Conservation (phyloP, 2,797 vertebrate genomes). For the Diplodus sargus region DNA sequence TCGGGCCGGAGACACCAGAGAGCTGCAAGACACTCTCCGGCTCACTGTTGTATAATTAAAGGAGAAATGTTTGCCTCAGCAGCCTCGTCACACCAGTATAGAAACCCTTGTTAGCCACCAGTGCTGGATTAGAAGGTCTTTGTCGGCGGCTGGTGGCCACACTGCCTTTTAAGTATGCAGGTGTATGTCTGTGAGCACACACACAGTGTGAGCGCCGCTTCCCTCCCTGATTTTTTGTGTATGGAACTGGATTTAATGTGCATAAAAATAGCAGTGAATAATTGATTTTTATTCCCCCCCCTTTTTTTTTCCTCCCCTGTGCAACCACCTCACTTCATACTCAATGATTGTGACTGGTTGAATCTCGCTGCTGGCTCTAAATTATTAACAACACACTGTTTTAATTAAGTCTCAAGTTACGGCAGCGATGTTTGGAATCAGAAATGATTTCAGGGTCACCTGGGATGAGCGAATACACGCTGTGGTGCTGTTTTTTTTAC, state of each 20-base stretch:
- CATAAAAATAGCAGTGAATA: constrained; percentile 49
- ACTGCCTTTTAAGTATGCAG: constrained; percentile 26
- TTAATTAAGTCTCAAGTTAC: constrained; percentile 63
- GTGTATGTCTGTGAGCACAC: constrained; percentile 3
- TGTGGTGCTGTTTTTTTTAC: constrained; percentile 2
- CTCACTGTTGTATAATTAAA: constrained; percentile 78
- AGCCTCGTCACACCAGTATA: constrained; percentile 56
- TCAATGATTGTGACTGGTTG: constrained; percentile 30
- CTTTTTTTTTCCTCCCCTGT: neutral
- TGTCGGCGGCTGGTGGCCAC: constrained; percentile 38
- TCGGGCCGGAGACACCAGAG: constrained; percentile 70
- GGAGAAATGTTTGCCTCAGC: constrained; percentile 66
- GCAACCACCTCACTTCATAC: constrained; percentile 25
- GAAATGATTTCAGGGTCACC: constrained; percentile 39
- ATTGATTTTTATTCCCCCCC: constrained; percentile 29
- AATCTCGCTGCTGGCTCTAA: constrained; percentile 39
- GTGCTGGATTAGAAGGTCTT: constrained; percentile 66
- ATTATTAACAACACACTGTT: constrained; percentile 60
- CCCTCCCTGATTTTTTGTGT: constrained; percentile 28
- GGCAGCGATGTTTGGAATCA: constrained; percentile 48
- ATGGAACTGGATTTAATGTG: constrained; percentile 39
- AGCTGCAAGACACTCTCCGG: constrained; percentile 59
- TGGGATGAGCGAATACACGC: constrained; percentile 18
- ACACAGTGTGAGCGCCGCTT: neutral
- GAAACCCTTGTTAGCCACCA: constrained; percentile 56